Evolutionary conservation across 2,113 vertebrate species (phyloP).

Genomic region (Centrocercus urophasianus): DNA sequence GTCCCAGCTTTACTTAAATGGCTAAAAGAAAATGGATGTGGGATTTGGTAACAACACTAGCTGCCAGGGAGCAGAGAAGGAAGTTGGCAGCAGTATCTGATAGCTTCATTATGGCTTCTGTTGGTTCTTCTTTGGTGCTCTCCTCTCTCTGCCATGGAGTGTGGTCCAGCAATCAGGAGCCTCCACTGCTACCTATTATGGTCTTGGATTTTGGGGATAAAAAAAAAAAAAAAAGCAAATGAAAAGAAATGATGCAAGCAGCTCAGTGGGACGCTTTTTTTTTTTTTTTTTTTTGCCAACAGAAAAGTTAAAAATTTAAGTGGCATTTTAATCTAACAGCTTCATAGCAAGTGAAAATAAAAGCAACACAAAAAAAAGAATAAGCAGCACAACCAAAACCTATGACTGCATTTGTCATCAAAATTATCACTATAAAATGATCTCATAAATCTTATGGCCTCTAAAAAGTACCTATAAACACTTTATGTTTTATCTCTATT

Average conservation of each 20-base stretch:
- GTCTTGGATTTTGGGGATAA: background rate
- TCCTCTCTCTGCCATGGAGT: background rate
- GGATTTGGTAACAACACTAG: background rate
- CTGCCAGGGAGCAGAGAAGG: background rate
- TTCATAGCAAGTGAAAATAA: background rate
- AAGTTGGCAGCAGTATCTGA: background rate
- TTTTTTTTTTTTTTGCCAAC: too few species aligned
- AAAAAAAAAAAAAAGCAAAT: background rate
- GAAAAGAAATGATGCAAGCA: background rate
- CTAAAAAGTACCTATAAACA: background rate
- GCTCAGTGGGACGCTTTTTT: background rate
- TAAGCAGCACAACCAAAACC: background rate
- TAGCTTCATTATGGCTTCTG: background rate
- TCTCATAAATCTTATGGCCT: slow-evolving; percentile 7
- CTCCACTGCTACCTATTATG: background rate
- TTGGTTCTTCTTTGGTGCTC: background rate
- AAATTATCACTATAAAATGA: slow-evolving; percentile 40
- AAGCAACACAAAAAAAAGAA: background rate
- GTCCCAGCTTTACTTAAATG: background rate
- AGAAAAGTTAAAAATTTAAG: background rate
- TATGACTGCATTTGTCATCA: slow-evolving; percentile 20
- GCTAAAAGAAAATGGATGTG: background rate
- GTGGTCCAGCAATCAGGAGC: background rate
- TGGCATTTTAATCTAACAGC: slow-evolving; percentile 12
- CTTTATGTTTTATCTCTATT: slow-evolving; percentile 20